Evolutionary conservation across 2,797 vertebrate species (phyloP), one percentile per base, ranked within the genome.

Genomic region (Parauchenoglanis punctatus): DNA sequence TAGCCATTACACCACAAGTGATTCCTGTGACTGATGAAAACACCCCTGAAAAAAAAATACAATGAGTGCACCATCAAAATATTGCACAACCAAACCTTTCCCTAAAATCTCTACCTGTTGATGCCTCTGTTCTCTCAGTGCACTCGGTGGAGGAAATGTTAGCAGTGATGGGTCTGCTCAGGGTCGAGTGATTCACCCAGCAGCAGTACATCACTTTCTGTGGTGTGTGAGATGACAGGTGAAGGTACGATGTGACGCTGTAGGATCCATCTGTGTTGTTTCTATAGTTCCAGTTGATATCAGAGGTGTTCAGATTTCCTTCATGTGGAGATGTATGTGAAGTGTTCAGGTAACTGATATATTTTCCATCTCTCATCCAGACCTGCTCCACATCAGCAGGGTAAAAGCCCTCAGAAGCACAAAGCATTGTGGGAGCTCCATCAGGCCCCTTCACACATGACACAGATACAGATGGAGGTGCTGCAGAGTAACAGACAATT

Each of bases 151-250:
- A 86, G 44, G 82, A 86, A 15, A 89, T 67, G 56, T 28, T 87
- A 8, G 77, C 56, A n/a, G 58, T 15, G 13, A 87, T 35, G 8
- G 82, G 77, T 78, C 87, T 59, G 6, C 40, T 88, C 46, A 90
- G 80, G 7, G 82, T 78, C 0, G 86, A 85, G 63, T 89, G 87
- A 82, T 89, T 90, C 54, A 90, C 49, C 87, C 88, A 81, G 83
- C 90, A 90, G 52, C 18, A 52, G 78, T 75, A 88, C 35, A 89
- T 46, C n/a, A 61, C 58, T 20, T 61, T 18, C 58, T 61, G 10
- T 2, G 40, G 13, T 58, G 10, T 73, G 13, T 52, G 15, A 83
- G 86, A 20, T 2, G 67, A 58, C 2, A 89, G n/a, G 3, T 67
- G 46, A 28, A 88, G 77, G 31, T 86, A 88, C 7, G 81, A 88